These are phyloP conservation scores for Plagiodera versicolora DNA, from an alignment of 2,888 invertebrate species.

Conservation along the genomic window DNA sequence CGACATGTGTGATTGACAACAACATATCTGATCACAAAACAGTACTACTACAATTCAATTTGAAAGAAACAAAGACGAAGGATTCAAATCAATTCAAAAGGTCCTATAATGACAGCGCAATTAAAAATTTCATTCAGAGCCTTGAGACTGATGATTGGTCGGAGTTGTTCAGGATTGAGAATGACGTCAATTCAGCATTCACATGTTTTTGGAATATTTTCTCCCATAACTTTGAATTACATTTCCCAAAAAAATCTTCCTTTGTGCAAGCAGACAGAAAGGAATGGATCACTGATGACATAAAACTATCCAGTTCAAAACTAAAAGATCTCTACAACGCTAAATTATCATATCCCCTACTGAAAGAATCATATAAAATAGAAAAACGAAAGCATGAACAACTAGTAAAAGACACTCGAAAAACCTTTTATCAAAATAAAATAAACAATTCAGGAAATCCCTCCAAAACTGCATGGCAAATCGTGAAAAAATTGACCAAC, in stretches of 20 bases:
- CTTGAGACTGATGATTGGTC: not conserved
- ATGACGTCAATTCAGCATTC: constrained; percentile 1
- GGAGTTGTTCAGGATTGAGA: not conserved
- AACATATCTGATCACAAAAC: too few relatives aligned
- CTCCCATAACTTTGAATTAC: constrained; percentile 5
- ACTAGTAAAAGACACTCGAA: constrained; percentile 6
- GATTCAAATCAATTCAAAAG: too few relatives aligned
- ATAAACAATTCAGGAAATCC: constrained; percentile 1
- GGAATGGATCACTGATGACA: constrained; percentile 7
- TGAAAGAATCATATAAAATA: constrained; percentile 1
- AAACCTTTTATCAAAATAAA: constrained; percentile 8
- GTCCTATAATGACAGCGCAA: too few relatives aligned
- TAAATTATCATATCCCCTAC: constrained; percentile 8
- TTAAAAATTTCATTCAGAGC: constrained; percentile 5
- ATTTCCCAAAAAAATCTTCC: constrained; percentile 5
- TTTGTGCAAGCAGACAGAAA: not conserved
- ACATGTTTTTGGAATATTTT: constrained; percentile 7
- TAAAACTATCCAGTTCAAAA: constrained; percentile 5
- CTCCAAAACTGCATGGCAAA: constrained; percentile 6
- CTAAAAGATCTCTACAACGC: constrained; percentile 5
- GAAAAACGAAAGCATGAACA: constrained; percentile 6
- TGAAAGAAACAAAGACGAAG: too few relatives aligned
- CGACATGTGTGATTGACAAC: too few relatives aligned
- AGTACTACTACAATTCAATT: too few relatives aligned
- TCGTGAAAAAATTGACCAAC: constrained; percentile 8